Base-by-base conservation (phyloP, 2,888 invertebrate species). In the Thera britannica region DNA sequence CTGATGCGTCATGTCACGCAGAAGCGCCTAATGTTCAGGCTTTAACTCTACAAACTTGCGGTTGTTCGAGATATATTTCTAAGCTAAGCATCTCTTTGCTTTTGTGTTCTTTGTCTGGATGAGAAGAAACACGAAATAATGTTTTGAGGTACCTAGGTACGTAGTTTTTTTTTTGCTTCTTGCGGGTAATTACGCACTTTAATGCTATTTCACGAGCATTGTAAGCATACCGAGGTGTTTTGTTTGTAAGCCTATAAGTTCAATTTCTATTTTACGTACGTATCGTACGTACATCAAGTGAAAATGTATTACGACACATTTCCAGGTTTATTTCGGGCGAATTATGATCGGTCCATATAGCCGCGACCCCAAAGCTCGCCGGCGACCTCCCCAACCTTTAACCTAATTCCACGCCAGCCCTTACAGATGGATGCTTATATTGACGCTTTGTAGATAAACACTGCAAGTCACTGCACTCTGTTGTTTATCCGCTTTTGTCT, bases 351-450 rank as follows among this genome's bases (percentile, higher is more conserved):
- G 82, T 80, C 78, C 80, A 83, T 82, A 82, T 82, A 86, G 76
- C 80, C 79, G 79, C 86, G 84, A 86, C 86, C 88, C 85, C 83
- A 83, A 85, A 88, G 83, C 80, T 77, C 82, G 81, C 7, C 44
- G 56, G 49, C 58, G 68, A 85, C 83, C 85, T 85, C 83, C 83
- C 85, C 85, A 84, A 87, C 85, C 86, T 89, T 85, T 89, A 86
- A 89, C 88, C 89, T 85, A 89, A 89, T 89, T 89, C 82, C 75
- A 74, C 75, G 79, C 80, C 80, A 82, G 79, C 85, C 86, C 88
- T 86, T 83, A 76, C 83, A 82, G 81, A 83, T 84, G 82, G 83
- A 75, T 75, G 78, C 84, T 81, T 83, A 82, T 83, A 85, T 83
- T 84, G 83, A 81, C 78, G 80, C 80, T 86, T 83, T 87, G 88